phyloP scores from a whole-genome alignment of 2,113 vertebrate species.

The Varanus komodoensis region DNA sequence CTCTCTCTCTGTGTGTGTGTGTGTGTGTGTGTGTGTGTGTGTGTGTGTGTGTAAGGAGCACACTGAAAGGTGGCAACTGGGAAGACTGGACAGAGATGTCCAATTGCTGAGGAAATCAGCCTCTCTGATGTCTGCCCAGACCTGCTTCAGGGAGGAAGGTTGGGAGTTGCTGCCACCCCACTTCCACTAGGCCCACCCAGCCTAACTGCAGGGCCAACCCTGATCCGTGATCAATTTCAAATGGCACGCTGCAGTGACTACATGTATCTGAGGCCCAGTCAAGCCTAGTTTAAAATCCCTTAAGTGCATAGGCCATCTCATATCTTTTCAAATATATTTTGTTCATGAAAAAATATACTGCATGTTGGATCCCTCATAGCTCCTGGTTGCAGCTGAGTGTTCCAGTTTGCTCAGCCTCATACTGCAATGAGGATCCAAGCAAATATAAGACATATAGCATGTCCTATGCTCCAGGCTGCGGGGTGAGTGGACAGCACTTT shows the following conservation, averaged over 20 bases:
- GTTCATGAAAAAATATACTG: neutral
- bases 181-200: too few species aligned
- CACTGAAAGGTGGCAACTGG: neutral
- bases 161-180: too few species aligned
- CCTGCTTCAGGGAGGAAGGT: too few species aligned
- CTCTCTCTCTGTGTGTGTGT: too few species aligned
- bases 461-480: too few species aligned
- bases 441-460: neutral
- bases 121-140: neutral
- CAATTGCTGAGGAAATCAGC: neutral
- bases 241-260: neutral
- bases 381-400: neutral
- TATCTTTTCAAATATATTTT: neutral
- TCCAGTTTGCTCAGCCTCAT: neutral
- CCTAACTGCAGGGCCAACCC: neutral
- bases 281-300: neutral
- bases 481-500: neutral
- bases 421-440: neutral
- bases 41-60: neutral
- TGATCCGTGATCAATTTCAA: neutral
- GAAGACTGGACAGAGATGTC: neutral
- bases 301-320: neutral
- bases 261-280: neutral
- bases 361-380: neutral
- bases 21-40: too few species aligned